Base-by-base conservation (phyloP, 2,797 vertebrate genomes). In the Scarus forsteni region DNA sequence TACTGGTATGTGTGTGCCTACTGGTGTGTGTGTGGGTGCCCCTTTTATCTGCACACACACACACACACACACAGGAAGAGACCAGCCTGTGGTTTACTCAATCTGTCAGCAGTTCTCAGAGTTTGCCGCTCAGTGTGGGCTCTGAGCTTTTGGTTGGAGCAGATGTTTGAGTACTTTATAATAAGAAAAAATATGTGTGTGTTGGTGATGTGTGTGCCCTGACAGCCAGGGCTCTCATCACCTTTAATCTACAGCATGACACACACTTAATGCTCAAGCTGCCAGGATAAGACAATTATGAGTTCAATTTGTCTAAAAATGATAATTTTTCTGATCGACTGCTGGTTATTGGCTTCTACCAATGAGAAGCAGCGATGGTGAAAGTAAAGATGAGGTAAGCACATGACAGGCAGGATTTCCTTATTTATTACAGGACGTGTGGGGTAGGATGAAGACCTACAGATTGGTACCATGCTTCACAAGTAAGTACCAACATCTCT, bases 31-130 rank as follows among this genome's bases (percentile, higher is more conserved):
- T 67, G 34, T 1, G 5, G 19, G 55, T 70, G 68, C 71, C 74
- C 63, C 8, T 68, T 69, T 64, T 39, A 55, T 75, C 43, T 71
- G 73, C 59, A 71, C 63, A 66, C 60, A 58, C 60, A 64, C 58
- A 11, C 57, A 79, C 84, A 86, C 60, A 64, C 58, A 11, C 57
- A 79, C 84, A 86, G 84, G 70, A 86, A 84, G 50, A 74, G 57
- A 64, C 75, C 84, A 80, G 61, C 64, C 64, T 75, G 83, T 82
- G 79, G 49, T 51, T 51, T 34, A 12, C 7, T 48, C 3, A 48
- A 48, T 18, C 8, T 48, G 16, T 18, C 46, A 48, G 9, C 14
- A 14, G 7, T 40, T 27, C 27, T 27, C 27, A 27, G 4, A 27
- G 13, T 55, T 59, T 66, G 27, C 27, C 27, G 27, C 27, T 27